Evolutionary conservation across 2,888 invertebrate species (phyloP).

Genomic region (Papilio gigon): DNA sequence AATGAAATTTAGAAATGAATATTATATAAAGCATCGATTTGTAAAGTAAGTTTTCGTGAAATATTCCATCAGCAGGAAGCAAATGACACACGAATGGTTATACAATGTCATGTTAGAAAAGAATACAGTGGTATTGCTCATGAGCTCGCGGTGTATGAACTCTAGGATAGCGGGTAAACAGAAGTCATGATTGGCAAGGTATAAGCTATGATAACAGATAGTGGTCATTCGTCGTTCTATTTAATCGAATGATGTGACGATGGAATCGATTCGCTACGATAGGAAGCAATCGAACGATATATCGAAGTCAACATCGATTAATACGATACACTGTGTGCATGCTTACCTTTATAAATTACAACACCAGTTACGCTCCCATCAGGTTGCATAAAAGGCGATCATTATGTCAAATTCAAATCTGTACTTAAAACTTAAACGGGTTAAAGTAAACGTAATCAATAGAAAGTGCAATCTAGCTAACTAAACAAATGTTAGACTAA

Average conservation of each 20-base stretch:
- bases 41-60: conserved; percentile 49
- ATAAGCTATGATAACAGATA: conserved; percentile 22
- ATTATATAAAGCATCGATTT: not conserved
- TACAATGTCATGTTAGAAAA: conserved; percentile 41
- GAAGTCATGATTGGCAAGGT: conserved; percentile 23
- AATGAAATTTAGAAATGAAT: not conserved
- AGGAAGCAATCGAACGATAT: conserved; percentile 48
- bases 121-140: conserved; percentile 43
- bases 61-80: conserved; percentile 51
- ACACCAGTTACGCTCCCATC: conserved; percentile 81
- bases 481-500: conserved; percentile 72
- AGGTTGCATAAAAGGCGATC: conserved; percentile 82
- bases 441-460: conserved; percentile 72
- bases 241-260: conserved; percentile 39
- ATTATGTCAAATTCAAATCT: conserved; percentile 78
- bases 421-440: conserved; percentile 75
- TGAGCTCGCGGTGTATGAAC: conserved; percentile 21
- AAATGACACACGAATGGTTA: conserved; percentile 48
- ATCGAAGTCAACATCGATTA: conserved; percentile 43
- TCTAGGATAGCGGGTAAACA: conserved; percentile 10
- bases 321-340: conserved; percentile 76
- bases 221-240: conserved; percentile 31
- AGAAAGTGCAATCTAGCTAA: conserved; percentile 78
- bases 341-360: conserved; percentile 81
- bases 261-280: conserved; percentile 49